Evolutionary conservation across 2,888 invertebrate genomes (phyloP), one percentile per base, ranked within the genome.

Genomic region (Panopea generosa): DNA sequence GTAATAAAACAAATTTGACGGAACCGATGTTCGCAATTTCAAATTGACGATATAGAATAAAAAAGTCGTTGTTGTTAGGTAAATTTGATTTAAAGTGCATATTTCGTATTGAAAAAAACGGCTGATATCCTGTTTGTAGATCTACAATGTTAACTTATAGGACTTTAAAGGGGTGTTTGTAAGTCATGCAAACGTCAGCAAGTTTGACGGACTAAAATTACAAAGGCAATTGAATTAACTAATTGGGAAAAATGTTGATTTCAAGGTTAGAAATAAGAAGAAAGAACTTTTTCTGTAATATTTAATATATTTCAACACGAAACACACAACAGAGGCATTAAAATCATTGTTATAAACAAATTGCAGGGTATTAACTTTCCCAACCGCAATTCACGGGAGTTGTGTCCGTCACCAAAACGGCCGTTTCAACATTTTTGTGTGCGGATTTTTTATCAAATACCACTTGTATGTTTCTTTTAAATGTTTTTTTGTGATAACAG

Each of bases 161-260:
- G 45, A 40, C 45, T 9, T 4, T 4, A 45, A 45, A 16, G 16
- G 16, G 7, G 16, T 45, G 16, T 45, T 45, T 45, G 6, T 45
- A 9, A 45, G 6, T 45, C 7, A 16, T 45, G 45, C 45, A 45
- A 45, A 45, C 45, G 45, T 45, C 45, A 45, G 6, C 20, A 9
- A 45, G 6, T 45, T 45, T 45, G 45, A 45, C 45, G 45, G 45
- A 45, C 40, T 40, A 45, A 45, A 45, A 45, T 16, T 45, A 9
- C 16, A 9, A 9, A 9, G 6, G 6, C 16, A 45, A 45, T 4
- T 45, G 16, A 45, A 45, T 9, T 9, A 45, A 45, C 16, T 9
- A 45, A 45, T 9, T 45, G 45, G 16, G 40, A 45, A 45, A 45
- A 45, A 45, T 45, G 16, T 45, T 16, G 45, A 45, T 45, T 16